phyloP scores from a whole-genome alignment of 2,113 vertebrate species.

The Alligator mississippiensis region DNA sequence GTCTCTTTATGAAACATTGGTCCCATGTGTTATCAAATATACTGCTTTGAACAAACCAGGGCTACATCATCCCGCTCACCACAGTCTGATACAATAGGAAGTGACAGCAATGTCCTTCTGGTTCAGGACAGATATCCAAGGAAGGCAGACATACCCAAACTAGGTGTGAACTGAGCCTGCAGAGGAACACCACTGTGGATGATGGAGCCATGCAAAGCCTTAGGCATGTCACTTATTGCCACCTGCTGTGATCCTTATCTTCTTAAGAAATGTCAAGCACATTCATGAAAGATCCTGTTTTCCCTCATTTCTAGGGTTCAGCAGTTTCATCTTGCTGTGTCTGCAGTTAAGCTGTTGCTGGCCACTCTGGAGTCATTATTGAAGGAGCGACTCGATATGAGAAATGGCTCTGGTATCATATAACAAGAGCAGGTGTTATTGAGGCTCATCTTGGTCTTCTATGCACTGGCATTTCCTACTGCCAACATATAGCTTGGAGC shows the following conservation, averaged over 20 bases:
- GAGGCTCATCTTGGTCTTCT: neutral
- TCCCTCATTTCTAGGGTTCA: rapidly evolving
- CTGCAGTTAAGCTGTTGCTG: neutral
- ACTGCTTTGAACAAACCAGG: neutral
- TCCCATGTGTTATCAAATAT: too few relatives aligned
- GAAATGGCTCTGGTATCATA: neutral
- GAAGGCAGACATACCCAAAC: rapidly evolving
- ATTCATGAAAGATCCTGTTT: neutral
- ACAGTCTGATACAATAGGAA: rapidly evolving
- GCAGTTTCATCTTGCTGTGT: rapidly evolving
- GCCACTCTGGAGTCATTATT: neutral
- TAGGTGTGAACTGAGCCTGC: rapidly evolving
- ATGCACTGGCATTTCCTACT: neutral
- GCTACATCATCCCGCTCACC: neutral
- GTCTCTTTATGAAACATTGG: neutral
- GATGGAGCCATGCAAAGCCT: neutral
- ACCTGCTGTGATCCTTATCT: too few relatives aligned
- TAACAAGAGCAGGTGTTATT: neutral
- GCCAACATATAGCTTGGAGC: neutral
- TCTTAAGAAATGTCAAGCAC: too few relatives aligned
- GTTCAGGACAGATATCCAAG: neutral
- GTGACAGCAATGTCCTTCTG: neutral
- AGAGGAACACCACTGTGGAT: neutral
- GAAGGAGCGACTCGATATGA: neutral
- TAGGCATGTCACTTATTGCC: neutral